phyloP scores from a whole-genome alignment of 2,113 vertebrate species.

The Uropsilus gracilis region DNA sequence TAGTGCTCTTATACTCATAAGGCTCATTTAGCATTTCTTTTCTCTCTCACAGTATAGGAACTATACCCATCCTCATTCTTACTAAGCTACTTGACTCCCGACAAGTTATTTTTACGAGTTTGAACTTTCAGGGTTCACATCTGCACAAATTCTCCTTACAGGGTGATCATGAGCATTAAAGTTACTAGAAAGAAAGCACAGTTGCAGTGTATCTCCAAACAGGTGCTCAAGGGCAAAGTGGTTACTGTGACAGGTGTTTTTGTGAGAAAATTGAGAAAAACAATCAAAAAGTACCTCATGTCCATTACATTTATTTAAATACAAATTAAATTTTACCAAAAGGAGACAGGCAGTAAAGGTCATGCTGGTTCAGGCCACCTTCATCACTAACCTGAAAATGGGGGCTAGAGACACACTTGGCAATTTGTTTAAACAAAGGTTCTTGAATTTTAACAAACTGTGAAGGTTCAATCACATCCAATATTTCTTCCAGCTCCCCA shows the following conservation, averaged over 20 bases:
- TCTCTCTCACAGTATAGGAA: neutral
- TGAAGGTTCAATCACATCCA: constrained; percentile 98
- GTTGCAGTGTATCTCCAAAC: accelerated
- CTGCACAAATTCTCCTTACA: neutral
- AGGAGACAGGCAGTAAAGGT: neutral
- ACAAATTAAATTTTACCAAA: neutral
- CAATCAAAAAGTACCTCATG: neutral
- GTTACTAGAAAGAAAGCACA: neutral
- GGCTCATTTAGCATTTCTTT: neutral
- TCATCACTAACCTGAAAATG: constrained; percentile 95
- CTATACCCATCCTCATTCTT: neutral
- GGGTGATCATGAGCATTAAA: neutral
- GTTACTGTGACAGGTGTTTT: neutral
- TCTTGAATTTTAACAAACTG: constrained; percentile 99
- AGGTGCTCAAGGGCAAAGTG: neutral
- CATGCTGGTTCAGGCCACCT: neutral
- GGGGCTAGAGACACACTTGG: constrained; percentile 98
- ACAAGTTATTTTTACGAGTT: neutral
- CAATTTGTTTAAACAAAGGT: constrained; percentile 99
- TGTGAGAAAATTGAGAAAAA: neutral
- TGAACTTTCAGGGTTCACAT: neutral
- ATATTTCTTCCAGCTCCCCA: constrained; percentile 98
- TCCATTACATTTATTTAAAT: neutral
- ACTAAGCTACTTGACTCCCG: neutral
- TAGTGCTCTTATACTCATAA: neutral